Evolutionary conservation across 1,140 invertebrate species (phyloP), one percentile per base, ranked within the genome.

Genomic region (Drosophila nasuta): DNA sequence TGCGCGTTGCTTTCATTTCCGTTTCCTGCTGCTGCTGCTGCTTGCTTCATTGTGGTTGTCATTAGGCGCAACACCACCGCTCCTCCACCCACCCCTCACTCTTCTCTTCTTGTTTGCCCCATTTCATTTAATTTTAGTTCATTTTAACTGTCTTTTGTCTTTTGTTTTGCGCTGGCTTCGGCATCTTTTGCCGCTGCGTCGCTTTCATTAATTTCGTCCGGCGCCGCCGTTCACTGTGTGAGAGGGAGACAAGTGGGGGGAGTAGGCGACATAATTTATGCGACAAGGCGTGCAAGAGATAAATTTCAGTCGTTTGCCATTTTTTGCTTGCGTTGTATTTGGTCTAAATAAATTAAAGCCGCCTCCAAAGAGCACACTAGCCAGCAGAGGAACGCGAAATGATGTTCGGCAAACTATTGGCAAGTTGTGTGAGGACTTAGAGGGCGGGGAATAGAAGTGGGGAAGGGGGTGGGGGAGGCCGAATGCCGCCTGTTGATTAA

Each of bases 51-150:
- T 82, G 81, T 69, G 75, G 62, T 72, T 79, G 85, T 89, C 85
- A 89, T 89, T 89, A 89, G 81, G 81, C 78, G 58, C 41, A 63
- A 28, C 28, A 49, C 51, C 46, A 25, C 20, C 6, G 20, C 57
- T n/a, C 30, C 8, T n/a, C n/a, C 11, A 3, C 11, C 8, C 10
- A 28, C n/a, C 20, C 17, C 48, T 3, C 33, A 46, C 38, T 5
- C 17, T 20, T 17, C 0, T 13, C 52, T 20, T 20, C 67, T n/a
- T 35, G 13, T 65, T 28, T 33, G 35, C 65, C 51, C 76, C 78
- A 89, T 85, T 89, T 89, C 85, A 89, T 89, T 89, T 89, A 86
- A 89, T 89, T 89, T 89, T 85, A 89, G 85, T 89, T 89, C 85
- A 89, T 89, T 89, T 89, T 85, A 89, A 89, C 72, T 89, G 81